A percentile compares a stretch with the other conserved stretches of the same genome.
Conservation (phyloP, 2,113 vertebrate genomes). For the Elanoides forficatus region DNA sequence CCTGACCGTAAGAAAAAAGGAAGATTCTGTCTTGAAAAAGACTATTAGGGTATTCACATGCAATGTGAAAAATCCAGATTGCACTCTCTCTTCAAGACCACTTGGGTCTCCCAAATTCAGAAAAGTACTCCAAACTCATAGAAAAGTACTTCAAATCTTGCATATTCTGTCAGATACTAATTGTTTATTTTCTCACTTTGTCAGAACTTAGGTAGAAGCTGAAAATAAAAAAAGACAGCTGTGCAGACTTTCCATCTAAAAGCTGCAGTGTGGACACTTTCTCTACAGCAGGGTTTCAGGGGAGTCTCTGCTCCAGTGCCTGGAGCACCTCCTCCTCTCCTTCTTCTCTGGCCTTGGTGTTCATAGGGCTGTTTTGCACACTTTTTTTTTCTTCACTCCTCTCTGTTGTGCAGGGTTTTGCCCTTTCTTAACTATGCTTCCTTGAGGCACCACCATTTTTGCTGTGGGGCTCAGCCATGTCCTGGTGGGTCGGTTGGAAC, state of each 20-base stretch:
- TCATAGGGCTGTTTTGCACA: neutral
- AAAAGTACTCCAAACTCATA: neutral
- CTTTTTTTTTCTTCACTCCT: neutral
- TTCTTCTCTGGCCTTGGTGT: neutral
- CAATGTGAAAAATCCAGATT: neutral
- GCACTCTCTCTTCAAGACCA: neutral
- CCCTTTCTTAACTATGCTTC: neutral
- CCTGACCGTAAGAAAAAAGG: neutral
- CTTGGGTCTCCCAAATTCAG: neutral
- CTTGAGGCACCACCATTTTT: neutral
- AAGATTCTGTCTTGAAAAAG: neutral
- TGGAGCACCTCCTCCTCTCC: neutral
- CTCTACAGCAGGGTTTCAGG: neutral
- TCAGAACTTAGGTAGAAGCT: neutral
- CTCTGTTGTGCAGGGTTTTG: neutral
- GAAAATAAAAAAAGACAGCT: neutral
- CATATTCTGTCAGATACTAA: neutral
- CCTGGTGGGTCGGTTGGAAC: neutral
- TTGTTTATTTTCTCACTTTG: neutral
- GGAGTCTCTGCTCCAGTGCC: neutral
- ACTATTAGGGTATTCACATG: accelerated
- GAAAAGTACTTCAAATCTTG: neutral
- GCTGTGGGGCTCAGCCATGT: neutral
- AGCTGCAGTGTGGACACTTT: neutral
- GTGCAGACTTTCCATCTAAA: neutral